phyloP scores from a whole-genome alignment of 2,888 invertebrate genomes.

The Pseudolycoriella hygida region DNA sequence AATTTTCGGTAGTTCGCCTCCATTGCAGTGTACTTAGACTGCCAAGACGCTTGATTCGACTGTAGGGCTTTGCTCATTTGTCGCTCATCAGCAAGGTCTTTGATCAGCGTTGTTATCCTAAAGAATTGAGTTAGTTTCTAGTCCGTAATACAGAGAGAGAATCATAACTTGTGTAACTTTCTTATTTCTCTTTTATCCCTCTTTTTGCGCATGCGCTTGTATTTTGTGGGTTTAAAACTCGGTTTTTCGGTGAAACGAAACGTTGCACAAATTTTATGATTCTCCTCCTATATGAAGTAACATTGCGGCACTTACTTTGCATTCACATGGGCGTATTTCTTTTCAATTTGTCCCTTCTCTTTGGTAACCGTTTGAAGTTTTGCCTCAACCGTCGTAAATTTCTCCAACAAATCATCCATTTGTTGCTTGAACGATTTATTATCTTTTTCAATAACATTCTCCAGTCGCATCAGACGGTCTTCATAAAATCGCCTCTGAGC shows the following conservation, averaged over 20 bases:
- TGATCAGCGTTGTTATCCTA: conserved; percentile 45
- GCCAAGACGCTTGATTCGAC: conserved; percentile 58
- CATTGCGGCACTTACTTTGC: conserved; percentile 32
- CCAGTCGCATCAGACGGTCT: conserved; percentile 44
- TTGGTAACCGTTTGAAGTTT: conserved; percentile 35
- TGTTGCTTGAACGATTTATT: conserved; percentile 36
- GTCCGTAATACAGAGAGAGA: neutral
- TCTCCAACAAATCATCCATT: conserved; percentile 31
- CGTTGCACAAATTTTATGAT: too few relatives aligned
- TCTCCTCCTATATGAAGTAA: too few relatives aligned
- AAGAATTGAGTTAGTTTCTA: conserved; percentile 7
- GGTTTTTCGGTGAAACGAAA: too few relatives aligned
- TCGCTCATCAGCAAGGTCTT: conserved; percentile 66
- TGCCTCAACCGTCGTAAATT: conserved; percentile 30
- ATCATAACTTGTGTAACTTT: too few relatives aligned
- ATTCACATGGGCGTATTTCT: conserved; percentile 44
- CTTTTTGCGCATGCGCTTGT: too few relatives aligned
- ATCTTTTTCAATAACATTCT: conserved; percentile 31
- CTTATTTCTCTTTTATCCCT: too few relatives aligned
- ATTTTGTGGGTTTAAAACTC: too few relatives aligned
- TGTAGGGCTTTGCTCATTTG: conserved; percentile 63
- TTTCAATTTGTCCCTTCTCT: conserved; percentile 53
- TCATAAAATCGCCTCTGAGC: conserved; percentile 87
- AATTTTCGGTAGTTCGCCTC: conserved; percentile 35
- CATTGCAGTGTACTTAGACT: conserved; percentile 37